A percentile compares a stretch with the other conserved stretches of the same genome.
Evolutionary conservation across 92 coral and sea anemone genomes (phyloP).

Genomic region (Anthopleura xanthogrammica): DNA sequence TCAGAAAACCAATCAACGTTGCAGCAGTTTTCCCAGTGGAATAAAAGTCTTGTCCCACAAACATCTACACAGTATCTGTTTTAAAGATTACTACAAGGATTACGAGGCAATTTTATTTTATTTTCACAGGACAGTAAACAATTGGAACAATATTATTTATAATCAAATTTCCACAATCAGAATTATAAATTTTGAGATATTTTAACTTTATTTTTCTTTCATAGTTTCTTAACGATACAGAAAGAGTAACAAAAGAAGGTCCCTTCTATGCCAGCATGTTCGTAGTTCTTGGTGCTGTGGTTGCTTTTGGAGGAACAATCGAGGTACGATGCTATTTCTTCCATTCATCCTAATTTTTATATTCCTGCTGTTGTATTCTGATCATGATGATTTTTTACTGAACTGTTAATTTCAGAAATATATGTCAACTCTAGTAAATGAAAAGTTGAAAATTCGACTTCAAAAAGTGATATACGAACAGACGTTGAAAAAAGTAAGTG

Average conservation of each 20-base stretch:
- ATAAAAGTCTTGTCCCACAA: no score
- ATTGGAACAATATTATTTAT: no score
- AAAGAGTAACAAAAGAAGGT: constrained; percentile 66
- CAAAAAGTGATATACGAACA: constrained; percentile 71
- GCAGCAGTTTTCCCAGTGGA: no score
- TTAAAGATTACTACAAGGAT: no score
- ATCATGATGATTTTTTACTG: neutral
- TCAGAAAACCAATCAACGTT: no score
- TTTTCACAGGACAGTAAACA: no score
- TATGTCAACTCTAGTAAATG: constrained; percentile 60
- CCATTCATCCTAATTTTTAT: neutral
- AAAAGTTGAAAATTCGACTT: constrained; percentile 70
- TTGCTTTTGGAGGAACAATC: constrained; percentile 29
- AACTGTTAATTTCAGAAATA: constrained; percentile 48
- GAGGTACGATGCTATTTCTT: constrained; percentile 71
- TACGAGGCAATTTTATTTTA: no score
- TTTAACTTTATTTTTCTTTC: neutral
- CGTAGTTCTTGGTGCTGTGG: constrained; percentile 65
- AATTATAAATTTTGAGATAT: no score
- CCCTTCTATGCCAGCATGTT: constrained; percentile 84
- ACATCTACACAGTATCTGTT: no score
- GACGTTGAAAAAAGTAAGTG: constrained; percentile 62
- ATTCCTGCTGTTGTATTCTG: neutral
- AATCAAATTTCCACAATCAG: no score
- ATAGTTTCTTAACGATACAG: constrained; percentile 74